Evolutionary conservation across 1,140 invertebrate species (phyloP).

Genomic region (Diprion similis): DNA sequence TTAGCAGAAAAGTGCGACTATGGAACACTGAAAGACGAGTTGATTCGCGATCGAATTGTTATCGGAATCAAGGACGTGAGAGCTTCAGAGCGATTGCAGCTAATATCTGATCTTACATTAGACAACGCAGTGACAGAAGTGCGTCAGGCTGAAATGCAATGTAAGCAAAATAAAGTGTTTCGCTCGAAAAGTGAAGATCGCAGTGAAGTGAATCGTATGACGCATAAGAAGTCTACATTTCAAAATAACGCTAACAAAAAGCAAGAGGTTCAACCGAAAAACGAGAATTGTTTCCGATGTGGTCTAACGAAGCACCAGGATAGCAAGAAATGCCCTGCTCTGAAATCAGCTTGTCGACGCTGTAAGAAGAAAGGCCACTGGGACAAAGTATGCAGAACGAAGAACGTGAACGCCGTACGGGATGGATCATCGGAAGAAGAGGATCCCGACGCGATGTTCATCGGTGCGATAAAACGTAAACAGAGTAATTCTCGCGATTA

Average conservation of each 20-base stretch:
- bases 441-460: background rate
- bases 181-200: background rate
- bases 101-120: slow-evolving; percentile 26
- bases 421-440: background rate
- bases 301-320: slow-evolving; percentile 23
- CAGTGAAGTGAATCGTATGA: background rate
- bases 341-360: slow-evolving; percentile 25
- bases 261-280: no score
- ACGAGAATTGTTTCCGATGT: slow-evolving; percentile 22
- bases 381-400: slow-evolving; percentile 28
- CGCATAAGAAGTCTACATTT: background rate
- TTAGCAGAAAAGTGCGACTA: slow-evolving; percentile 47
- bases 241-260: background rate
- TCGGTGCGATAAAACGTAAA: background rate
- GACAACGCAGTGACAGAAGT: slow-evolving; percentile 21
- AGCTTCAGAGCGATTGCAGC: slow-evolving; percentile 38
- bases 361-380: slow-evolving; percentile 37
- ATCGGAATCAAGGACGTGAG: slow-evolving; percentile 40
- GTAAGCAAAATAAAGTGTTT: slow-evolving; percentile 20
- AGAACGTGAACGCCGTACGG: background rate
- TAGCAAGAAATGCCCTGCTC: slow-evolving; percentile 30
- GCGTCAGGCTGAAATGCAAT: slow-evolving; percentile 28
- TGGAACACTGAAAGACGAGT: slow-evolving; percentile 39
- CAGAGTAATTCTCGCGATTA: background rate
- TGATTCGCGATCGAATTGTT: slow-evolving; percentile 49